A percentile compares a stretch with the other conserved stretches of the same genome.
Evolutionary conservation across 2,113 vertebrate species (phyloP).

Genomic region (Thinocorus orbignyianus): DNA sequence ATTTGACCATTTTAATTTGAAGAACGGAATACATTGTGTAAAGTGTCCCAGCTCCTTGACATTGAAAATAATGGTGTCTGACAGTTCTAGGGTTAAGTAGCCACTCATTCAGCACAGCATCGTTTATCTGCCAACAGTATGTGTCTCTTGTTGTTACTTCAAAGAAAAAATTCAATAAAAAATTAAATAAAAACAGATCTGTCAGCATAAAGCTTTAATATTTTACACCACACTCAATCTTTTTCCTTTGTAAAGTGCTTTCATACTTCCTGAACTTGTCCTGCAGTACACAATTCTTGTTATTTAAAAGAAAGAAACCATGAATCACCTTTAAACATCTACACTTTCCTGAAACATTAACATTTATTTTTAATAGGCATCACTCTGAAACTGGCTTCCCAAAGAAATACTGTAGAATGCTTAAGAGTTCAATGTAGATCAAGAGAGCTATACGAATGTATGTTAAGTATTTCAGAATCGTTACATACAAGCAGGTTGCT

Average conservation of each 20-base stretch:
- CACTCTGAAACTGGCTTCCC: neutral
- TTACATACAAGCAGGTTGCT: neutral
- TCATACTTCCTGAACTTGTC: constrained; percentile 41
- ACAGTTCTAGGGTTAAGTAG: constrained; percentile 69
- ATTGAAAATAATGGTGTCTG: constrained; percentile 57
- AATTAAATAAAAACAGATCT: constrained; percentile 68
- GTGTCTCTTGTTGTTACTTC: constrained; percentile 67
- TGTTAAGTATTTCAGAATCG: neutral
- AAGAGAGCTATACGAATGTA: neutral
- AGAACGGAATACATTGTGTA: constrained; percentile 39
- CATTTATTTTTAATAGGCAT: constrained; percentile 67
- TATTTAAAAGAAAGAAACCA: constrained; percentile 45
- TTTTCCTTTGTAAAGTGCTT: constrained; percentile 58
- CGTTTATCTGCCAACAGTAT: constrained; percentile 54
- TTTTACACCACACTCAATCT: constrained; percentile 40
- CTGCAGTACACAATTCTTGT: constrained; percentile 41
- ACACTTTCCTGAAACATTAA: constrained; percentile 49
- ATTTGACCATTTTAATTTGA: constrained; percentile 55
- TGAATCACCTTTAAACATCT: constrained; percentile 56
- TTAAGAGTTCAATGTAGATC: neutral
- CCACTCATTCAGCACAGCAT: constrained; percentile 52
- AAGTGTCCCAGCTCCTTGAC: constrained; percentile 46
- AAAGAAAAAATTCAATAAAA: constrained; percentile 65
- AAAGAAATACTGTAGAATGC: neutral
- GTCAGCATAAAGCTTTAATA: constrained; percentile 63